phyloP scores from a whole-genome alignment of 2,113 vertebrate species.

The Dolichotis patagonum region DNA sequence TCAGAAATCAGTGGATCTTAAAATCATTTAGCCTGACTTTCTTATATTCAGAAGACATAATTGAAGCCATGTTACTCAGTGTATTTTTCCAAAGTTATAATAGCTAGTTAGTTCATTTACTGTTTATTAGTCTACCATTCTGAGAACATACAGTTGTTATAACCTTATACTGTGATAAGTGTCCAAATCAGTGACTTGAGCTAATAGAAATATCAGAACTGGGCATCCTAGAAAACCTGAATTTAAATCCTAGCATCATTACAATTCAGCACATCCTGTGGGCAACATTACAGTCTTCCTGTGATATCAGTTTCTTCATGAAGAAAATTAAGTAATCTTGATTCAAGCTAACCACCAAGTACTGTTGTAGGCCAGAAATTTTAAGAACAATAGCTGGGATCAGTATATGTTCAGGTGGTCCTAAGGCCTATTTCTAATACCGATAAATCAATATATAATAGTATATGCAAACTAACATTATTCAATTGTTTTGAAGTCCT shows the following conservation, averaged over 20 bases:
- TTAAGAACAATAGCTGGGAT: neutral
- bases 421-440: neutral
- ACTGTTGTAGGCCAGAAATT: neutral
- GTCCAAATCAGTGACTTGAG: neutral
- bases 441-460: neutral
- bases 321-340: neutral
- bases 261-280: neutral
- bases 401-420: neutral
- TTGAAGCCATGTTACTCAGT: neutral
- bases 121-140: neutral
- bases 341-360: neutral
- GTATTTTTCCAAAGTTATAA: neutral
- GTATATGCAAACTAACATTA: neutral
- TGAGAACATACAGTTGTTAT: neutral
- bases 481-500: neutral
- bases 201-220: neutral
- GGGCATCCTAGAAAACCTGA: neutral
- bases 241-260: neutral
- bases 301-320: neutral
- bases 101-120: neutral
- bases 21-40: neutral
- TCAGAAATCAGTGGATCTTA: neutral
- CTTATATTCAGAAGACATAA: slow-evolving; percentile 29
- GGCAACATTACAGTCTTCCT: neutral
- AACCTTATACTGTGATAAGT: neutral